Conservation (phyloP, 2,113 vertebrate species). For the Mesoclemmys tuberculata region DNA sequence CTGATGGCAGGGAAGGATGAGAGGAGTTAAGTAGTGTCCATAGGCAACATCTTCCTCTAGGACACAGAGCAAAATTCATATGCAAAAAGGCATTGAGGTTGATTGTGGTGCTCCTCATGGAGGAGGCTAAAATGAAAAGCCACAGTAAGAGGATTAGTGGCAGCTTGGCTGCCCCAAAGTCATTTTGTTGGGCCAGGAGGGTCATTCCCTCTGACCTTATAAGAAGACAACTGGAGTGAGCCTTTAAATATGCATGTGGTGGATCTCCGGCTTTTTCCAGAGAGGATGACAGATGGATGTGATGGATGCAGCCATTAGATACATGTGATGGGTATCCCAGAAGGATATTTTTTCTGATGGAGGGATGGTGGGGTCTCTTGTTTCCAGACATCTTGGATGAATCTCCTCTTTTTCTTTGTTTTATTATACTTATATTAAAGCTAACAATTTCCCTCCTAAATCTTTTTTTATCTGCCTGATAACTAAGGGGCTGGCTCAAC, state of each 20-base stretch:
- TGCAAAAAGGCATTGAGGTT: not conserved
- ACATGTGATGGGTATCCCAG: fast-evolving
- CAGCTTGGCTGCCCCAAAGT: not conserved
- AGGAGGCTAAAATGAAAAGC: not conserved
- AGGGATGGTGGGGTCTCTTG: not conserved
- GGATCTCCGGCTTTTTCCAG: not conserved
- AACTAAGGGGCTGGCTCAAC: fast-evolving
- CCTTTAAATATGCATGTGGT: not conserved
- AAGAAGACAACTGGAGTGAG: fast-evolving
- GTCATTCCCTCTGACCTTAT: not conserved
- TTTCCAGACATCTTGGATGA: not conserved
- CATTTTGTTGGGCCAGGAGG: not conserved
- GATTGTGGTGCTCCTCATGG: not conserved
- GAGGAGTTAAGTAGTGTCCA: not conserved
- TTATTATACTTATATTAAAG: not conserved
- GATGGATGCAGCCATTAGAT: fast-evolving
- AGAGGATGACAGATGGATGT: not conserved
- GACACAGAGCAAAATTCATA: not conserved
- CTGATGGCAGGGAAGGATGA: not conserved
- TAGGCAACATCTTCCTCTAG: fast-evolving
- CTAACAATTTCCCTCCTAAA: not conserved
- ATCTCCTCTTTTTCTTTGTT: not conserved
- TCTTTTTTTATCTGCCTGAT: not conserved
- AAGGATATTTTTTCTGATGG: not conserved
- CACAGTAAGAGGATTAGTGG: not conserved